These are phyloP conservation scores for Apotomis capreana DNA, from an alignment of 2,888 invertebrate species.

Conservation along the genomic window DNA sequence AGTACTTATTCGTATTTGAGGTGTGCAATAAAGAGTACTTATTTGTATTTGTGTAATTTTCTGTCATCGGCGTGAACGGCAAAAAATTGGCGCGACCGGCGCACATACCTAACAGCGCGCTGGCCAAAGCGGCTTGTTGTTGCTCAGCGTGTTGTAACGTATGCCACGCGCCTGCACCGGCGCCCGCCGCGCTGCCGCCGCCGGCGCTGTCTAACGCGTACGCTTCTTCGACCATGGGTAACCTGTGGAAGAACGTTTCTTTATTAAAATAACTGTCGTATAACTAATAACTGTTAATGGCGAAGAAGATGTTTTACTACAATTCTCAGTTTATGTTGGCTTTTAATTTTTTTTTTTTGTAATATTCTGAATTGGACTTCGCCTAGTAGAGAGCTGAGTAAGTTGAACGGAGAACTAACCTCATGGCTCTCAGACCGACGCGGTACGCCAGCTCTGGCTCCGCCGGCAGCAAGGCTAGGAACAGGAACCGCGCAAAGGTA, in stretches of 20 bases:
- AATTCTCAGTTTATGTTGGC: no score
- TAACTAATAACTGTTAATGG: no score
- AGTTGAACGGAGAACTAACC: conserved; percentile 50
- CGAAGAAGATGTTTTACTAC: no score
- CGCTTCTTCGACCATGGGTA: conserved; percentile 88
- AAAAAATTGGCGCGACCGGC: not conserved
- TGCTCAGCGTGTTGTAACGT: conserved; percentile 91
- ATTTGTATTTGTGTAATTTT: no score
- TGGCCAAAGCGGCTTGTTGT: conserved; percentile 90
- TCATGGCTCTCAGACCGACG: conserved; percentile 90
- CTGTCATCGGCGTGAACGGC: not conserved
- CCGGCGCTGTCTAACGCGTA: conserved; percentile 68
- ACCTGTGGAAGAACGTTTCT: conserved; percentile 61
- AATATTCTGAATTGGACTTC: no score
- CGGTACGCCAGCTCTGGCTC: conserved; percentile 91
- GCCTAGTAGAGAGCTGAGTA: no score
- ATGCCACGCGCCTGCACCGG: conserved; percentile 88
- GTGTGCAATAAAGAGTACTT: no score
- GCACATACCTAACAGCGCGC: conserved; percentile 86
- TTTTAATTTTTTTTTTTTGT: no score
- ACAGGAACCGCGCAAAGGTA: conserved; percentile 91
- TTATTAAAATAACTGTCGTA: not conserved
- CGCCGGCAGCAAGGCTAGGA: conserved; percentile 88
- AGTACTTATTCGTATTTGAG: no score
- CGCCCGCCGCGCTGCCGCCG: conserved; percentile 72